A percentile compares a stretch with the other conserved stretches of the same genome.
Conservation (phyloP, 53 echinoderm and acorn worm species). For the Henricia sp. region DNA sequence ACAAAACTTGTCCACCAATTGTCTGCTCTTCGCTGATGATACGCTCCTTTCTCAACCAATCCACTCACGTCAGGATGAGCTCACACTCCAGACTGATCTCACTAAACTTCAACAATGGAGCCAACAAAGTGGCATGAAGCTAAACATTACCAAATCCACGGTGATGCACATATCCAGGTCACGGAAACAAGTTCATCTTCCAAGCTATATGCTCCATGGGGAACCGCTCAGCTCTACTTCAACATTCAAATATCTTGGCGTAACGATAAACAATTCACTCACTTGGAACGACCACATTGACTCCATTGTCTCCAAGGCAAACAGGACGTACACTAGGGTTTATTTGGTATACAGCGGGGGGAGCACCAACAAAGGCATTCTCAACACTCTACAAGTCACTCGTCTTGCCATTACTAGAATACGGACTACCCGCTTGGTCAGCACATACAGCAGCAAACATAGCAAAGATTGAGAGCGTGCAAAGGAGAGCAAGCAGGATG, state of each 20-base stretch:
- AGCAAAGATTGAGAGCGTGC: slow-evolving; percentile 8
- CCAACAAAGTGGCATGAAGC: slow-evolving; percentile 1
- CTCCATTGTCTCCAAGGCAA: slow-evolving; percentile 6
- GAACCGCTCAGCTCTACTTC: not conserved
- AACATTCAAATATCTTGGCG: slow-evolving; percentile 23
- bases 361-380: slow-evolving; percentile 14
- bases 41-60: slow-evolving; percentile 27
- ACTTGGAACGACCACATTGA: slow-evolving; percentile 33
- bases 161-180: slow-evolving; percentile 28
- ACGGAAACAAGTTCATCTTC: slow-evolving; percentile 7
- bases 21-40: slow-evolving; percentile 43
- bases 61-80: slow-evolving; percentile 1
- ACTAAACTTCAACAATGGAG: slow-evolving; percentile 19
- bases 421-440: slow-evolving; percentile 38
- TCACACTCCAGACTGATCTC: not conserved
- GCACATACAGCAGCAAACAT: not conserved
- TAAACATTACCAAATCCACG: slow-evolving; percentile 11
- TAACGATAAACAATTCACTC: slow-evolving; percentile 6
- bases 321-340: slow-evolving; percentile 13
- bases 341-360: slow-evolving; percentile 31
- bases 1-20: not conserved
- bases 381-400: slow-evolving; percentile 13
- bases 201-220: slow-evolving; percentile 6
- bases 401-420: slow-evolving; percentile 25
- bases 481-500: slow-evolving; percentile 43